phyloP scores from a whole-genome alignment of 2,113 vertebrate genomes.

The Macroglossus sobrinus region DNA sequence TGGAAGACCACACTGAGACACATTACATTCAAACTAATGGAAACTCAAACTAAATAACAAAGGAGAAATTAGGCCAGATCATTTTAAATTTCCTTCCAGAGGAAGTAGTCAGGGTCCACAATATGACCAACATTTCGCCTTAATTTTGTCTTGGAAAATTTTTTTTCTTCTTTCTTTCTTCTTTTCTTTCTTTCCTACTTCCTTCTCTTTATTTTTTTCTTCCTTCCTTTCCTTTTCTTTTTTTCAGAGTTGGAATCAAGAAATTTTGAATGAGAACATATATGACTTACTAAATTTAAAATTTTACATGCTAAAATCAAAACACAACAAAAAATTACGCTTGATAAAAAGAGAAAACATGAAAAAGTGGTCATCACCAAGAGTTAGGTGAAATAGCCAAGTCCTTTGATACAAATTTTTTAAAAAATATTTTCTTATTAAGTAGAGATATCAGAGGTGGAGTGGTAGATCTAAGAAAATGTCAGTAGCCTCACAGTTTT shows the following conservation, averaged over 20 bases:
- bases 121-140: neutral
- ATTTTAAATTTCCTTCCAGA: neutral
- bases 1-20: neutral
- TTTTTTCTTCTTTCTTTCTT: neutral
- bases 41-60: neutral
- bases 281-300: neutral
- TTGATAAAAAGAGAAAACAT: neutral
- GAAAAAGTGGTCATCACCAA: neutral
- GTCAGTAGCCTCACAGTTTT: neutral
- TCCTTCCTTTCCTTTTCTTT: too few relatives aligned
- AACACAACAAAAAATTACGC: neutral
- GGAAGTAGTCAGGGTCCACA: neutral
- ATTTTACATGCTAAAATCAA: neutral
- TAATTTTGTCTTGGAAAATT: neutral
- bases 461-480: slow-evolving; percentile 10
- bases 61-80: neutral
- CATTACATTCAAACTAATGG: neutral
- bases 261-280: neutral
- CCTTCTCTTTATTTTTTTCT: neutral
- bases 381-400: neutral
- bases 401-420: neutral
- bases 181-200: too few relatives aligned
- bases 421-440: neutral
- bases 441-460: neutral
- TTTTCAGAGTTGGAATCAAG: neutral